A percentile compares a stretch with the other conserved stretches of the same genome.
Evolutionary conservation across 2,888 invertebrate genomes (phyloP).

Genomic region (Aspidapion aeneum): DNA sequence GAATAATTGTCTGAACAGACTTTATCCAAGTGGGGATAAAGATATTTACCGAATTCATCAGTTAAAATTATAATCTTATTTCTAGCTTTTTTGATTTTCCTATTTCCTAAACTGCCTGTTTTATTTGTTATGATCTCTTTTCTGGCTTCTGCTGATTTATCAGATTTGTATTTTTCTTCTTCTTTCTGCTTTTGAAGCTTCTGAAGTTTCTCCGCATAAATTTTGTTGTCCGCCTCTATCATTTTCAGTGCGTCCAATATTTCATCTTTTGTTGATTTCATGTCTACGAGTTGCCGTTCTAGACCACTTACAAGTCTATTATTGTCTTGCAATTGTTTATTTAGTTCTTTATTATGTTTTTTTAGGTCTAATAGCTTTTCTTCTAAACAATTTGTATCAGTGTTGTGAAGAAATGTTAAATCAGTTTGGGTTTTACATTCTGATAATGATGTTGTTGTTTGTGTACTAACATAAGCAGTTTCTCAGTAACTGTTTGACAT

Average conservation of each 20-base stretch:
- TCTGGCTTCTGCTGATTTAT: neutral
- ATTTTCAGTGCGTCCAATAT: neutral
- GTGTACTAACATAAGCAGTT: neutral
- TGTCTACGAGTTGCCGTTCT: too few relatives aligned
- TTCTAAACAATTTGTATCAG: neutral
- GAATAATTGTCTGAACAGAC: neutral
- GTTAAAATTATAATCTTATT: neutral
- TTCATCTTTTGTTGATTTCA: neutral
- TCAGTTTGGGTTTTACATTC: neutral
- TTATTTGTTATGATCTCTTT: neutral
- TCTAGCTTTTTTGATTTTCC: neutral
- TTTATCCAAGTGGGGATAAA: neutral
- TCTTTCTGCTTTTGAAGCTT: neutral
- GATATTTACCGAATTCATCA: neutral
- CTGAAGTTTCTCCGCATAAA: neutral
- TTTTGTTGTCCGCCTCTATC: neutral
- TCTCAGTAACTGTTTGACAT: too few relatives aligned
- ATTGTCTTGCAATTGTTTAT: neutral
- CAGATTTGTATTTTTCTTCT: neutral
- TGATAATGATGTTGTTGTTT: neutral
- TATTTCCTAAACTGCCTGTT: neutral
- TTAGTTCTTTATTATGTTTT: neutral
- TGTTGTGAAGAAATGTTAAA: neutral
- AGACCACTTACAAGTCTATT: neutral
- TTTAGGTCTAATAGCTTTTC: neutral